phyloP scores from a whole-genome alignment of 2,797 vertebrate species.

The Silurus aristotelis region DNA sequence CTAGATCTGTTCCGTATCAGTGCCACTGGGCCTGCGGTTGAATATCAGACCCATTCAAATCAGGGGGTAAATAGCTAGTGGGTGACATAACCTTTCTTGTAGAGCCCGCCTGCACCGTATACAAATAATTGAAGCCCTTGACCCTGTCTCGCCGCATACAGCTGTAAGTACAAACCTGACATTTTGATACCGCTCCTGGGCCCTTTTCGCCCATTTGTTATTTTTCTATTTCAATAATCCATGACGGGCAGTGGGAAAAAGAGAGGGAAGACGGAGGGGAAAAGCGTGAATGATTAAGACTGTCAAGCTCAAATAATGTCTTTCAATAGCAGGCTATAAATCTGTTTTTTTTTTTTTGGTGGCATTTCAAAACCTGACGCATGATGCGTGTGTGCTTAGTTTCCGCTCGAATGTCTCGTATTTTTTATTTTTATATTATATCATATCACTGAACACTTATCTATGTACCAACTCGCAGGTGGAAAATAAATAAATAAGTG shows the following conservation, averaged over 20 bases:
- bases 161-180: conserved; percentile 99
- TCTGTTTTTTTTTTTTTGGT: conserved; percentile 84
- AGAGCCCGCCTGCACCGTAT: conserved; percentile 87
- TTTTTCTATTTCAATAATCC: conserved; percentile 99
- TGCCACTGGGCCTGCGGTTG: conserved; percentile 75
- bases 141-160: conserved; percentile 91
- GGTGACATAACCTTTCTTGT: conserved; percentile 99
- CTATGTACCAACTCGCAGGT: conserved; percentile 56
- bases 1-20: conserved; percentile 81
- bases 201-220: conserved; percentile 87
- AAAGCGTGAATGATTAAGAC: conserved; percentile 98
- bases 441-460: conserved; percentile 65
- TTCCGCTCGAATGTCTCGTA: conserved; percentile 75
- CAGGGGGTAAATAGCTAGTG: conserved; percentile 89
- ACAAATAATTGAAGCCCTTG: conserved; percentile 99
- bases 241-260: conserved; percentile 84
- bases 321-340: conserved; percentile 94
- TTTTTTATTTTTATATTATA: conserved; percentile 64
- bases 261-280: conserved; percentile 75
- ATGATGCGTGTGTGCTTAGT: conserved; percentile 64
- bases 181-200: conserved; percentile 97
- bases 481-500: conserved; percentile 1
- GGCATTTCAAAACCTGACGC: conserved; percentile 90
- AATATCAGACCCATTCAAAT: conserved; percentile 87
- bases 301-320: conserved; percentile 99